These are phyloP conservation scores for Syndactyla subalaris DNA, from an alignment of 2,797 vertebrate genomes.

Conservation along the genomic window DNA sequence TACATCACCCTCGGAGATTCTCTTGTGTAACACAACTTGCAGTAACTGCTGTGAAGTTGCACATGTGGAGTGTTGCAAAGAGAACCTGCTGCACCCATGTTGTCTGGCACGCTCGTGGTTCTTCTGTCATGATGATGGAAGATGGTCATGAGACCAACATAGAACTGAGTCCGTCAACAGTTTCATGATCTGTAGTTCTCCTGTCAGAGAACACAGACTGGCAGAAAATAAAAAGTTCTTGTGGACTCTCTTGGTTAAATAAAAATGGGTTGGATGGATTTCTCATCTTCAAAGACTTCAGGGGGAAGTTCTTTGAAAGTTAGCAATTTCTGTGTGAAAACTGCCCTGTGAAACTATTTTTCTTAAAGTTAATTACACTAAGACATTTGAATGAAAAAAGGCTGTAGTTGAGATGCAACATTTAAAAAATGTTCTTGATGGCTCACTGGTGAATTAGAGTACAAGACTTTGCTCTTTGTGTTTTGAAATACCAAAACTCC, in stretches of 20 bases:
- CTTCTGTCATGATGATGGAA: background rate
- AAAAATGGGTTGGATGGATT: background rate
- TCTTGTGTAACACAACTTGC: background rate
- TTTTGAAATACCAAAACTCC: background rate
- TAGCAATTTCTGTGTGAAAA: background rate
- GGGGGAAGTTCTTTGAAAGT: background rate
- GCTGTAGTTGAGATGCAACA: background rate
- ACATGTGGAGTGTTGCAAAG: background rate
- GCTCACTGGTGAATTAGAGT: background rate
- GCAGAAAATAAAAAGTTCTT: background rate
- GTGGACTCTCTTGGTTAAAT: background rate
- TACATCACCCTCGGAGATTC: background rate
- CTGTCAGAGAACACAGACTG: background rate
- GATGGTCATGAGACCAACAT: background rate
- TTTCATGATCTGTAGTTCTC: background rate
- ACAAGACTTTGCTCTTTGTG: conserved; percentile 29
- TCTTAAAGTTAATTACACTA: background rate
- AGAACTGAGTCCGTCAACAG: background rate
- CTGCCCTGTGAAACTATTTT: background rate
- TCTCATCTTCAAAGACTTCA: background rate
- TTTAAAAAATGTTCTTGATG: background rate
- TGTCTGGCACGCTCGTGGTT: background rate
- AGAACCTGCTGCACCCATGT: background rate
- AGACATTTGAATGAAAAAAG: background rate
- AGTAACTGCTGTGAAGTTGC: background rate